Evolutionary conservation across 2,888 invertebrate species (phyloP).

Genomic region (Cyaniris semiargus): DNA sequence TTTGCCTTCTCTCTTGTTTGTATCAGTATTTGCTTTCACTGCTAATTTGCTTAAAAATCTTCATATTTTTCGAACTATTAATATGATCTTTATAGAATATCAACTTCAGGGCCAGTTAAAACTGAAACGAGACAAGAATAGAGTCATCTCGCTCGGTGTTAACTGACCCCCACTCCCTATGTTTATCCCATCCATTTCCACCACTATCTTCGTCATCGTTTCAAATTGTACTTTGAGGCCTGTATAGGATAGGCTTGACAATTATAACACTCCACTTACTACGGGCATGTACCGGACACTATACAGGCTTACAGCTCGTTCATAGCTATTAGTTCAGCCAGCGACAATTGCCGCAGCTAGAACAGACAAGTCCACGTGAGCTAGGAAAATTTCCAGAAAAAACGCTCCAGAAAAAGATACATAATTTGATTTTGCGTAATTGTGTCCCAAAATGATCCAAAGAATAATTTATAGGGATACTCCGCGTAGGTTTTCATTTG

Average conservation of each 20-base stretch:
- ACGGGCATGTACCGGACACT: constrained; percentile 54
- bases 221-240: neutral
- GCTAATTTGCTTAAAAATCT: too few relatives aligned
- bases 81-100: too few relatives aligned
- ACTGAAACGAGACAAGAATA: neutral
- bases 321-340: constrained; percentile 73
- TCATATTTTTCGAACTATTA: too few relatives aligned
- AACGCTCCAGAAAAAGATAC: neutral
- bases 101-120: too few relatives aligned
- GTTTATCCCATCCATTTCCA: neutral
- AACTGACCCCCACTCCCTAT: neutral
- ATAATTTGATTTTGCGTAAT: neutral
- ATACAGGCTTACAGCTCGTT: constrained; percentile 65
- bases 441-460: neutral
- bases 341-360: constrained; percentile 76
- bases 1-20: too few relatives aligned
- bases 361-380: constrained; percentile 62
- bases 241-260: constrained; percentile 55
- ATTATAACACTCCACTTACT: constrained; percentile 70
- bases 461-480: neutral
- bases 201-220: neutral
- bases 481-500: neutral
- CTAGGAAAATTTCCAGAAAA: neutral
- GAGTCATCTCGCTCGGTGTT: neutral
- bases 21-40: too few relatives aligned